A percentile compares a stretch with the other conserved stretches of the same genome.
Conservation (phyloP, 2,113 vertebrate species). For the Myxocyprinus asiaticus region DNA sequence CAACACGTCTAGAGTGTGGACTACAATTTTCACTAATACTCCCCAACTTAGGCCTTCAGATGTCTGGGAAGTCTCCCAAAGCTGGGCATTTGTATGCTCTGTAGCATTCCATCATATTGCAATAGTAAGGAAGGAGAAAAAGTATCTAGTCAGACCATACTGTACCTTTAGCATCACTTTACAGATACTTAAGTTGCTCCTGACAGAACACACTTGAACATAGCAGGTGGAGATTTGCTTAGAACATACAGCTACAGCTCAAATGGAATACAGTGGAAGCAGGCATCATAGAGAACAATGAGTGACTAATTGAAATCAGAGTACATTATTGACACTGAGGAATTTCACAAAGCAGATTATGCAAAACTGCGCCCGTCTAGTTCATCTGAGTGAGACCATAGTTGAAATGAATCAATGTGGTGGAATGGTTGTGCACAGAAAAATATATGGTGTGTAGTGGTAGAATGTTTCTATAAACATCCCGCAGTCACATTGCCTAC, state of each 20-base stretch:
- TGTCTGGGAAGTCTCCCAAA: too few relatives aligned
- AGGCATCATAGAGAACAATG: slow-evolving; percentile 19
- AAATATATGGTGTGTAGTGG: slow-evolving; percentile 30
- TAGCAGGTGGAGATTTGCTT: slow-evolving; percentile 37
- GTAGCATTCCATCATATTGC: background rate
- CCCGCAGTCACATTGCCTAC: slow-evolving; percentile 20
- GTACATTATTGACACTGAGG: background rate
- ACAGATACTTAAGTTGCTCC: slow-evolving; percentile 25
- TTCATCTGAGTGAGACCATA: slow-evolving; percentile 32
- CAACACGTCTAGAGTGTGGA: too few relatives aligned
- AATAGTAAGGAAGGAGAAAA: slow-evolving; percentile 7
- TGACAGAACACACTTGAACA: slow-evolving; percentile 34
- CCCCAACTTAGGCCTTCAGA: too few relatives aligned
- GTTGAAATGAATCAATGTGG: slow-evolving; percentile 48
- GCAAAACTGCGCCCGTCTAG: slow-evolving; percentile 13
- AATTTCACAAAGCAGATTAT: slow-evolving; percentile 41
- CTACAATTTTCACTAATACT: too few relatives aligned
- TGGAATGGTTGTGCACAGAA: slow-evolving; percentile 42
- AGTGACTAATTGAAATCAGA: slow-evolving; percentile 43
- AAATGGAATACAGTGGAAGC: slow-evolving; percentile 24
- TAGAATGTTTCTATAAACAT: slow-evolving; percentile 31
- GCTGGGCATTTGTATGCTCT: background rate
- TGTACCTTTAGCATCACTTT: slow-evolving; percentile 25
- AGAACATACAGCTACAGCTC: slow-evolving; percentile 4
- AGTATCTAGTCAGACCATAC: slow-evolving; percentile 19